These are phyloP conservation scores for Chaetops frenatus DNA, from an alignment of 2,113 vertebrate genomes.

Conservation along the genomic window DNA sequence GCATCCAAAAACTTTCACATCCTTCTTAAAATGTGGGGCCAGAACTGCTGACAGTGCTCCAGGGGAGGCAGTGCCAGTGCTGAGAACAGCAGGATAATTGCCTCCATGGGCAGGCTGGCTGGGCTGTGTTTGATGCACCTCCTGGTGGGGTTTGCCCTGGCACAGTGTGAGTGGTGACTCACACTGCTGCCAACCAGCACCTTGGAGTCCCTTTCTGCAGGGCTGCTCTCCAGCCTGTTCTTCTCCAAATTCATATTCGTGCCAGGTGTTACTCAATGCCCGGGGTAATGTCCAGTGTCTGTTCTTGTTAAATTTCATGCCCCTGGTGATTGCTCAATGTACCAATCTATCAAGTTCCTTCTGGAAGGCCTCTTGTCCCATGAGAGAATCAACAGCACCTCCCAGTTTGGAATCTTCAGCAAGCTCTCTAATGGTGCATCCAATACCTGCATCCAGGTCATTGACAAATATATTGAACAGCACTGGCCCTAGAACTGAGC, in stretches of 20 bases:
- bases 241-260: not conserved
- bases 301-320: not conserved
- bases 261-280: not conserved
- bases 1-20: not conserved
- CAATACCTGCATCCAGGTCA: not conserved
- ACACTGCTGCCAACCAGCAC: not conserved
- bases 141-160: not conserved
- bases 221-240: not conserved
- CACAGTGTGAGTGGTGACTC: not conserved
- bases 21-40: not conserved
- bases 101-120: accelerated
- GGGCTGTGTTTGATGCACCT: not conserved
- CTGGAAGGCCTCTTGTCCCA: not conserved
- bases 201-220: not conserved
- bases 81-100: not conserved
- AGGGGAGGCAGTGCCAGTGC: accelerated
- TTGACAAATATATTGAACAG: not conserved
- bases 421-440: not conserved
- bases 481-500: not conserved
- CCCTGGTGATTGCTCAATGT: not conserved
- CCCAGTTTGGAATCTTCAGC: not conserved
- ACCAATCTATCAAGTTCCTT: not conserved
- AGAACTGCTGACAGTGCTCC: not conserved
- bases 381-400: not conserved
- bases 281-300: not conserved